Percentiles rank a stretch among this genome's conserved stretches.
Conservation (phyloP, 2,113 vertebrate genomes). For the Anseranas semipalmata region DNA sequence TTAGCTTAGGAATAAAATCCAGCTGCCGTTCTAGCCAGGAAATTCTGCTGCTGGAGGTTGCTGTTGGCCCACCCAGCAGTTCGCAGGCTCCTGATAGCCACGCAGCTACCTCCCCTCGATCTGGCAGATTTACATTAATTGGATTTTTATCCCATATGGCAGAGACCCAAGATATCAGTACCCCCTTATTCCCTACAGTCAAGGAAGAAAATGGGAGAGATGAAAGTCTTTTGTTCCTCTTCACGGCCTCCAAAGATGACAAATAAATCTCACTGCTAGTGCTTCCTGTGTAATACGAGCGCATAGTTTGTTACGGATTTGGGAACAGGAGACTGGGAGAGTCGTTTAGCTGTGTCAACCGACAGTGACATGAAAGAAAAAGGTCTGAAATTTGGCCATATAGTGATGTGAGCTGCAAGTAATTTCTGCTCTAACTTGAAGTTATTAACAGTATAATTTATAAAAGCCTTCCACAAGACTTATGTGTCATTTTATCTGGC, state of each 20-base stretch:
- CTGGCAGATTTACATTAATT: conserved; percentile 45
- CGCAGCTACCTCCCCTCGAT: not conserved
- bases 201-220: conserved; percentile 5
- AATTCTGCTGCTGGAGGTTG: not conserved
- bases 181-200: not conserved
- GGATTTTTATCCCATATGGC: conserved; percentile 16
- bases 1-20: not conserved
- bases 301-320: not conserved
- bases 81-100: not conserved
- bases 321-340: not conserved
- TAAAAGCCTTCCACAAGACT: conserved; percentile 6
- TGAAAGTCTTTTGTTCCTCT: conserved; percentile 24
- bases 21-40: not conserved
- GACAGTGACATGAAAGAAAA: conserved; percentile 7
- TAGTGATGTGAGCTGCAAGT: not conserved
- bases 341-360: not conserved
- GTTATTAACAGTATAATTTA: conserved; percentile 32
- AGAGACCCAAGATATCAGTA: not conserved
- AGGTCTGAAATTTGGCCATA: not conserved
- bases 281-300: not conserved
- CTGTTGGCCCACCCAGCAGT: not conserved
- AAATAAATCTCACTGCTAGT: conserved; percentile 25
- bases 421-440: not conserved
- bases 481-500: not conserved
- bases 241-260: conserved; percentile 8